A percentile compares a stretch with the other conserved stretches of the same genome.
phyloP scores from a whole-genome alignment of 2,888 invertebrate genomes.

The Yponomeuta cagnagella region DNA sequence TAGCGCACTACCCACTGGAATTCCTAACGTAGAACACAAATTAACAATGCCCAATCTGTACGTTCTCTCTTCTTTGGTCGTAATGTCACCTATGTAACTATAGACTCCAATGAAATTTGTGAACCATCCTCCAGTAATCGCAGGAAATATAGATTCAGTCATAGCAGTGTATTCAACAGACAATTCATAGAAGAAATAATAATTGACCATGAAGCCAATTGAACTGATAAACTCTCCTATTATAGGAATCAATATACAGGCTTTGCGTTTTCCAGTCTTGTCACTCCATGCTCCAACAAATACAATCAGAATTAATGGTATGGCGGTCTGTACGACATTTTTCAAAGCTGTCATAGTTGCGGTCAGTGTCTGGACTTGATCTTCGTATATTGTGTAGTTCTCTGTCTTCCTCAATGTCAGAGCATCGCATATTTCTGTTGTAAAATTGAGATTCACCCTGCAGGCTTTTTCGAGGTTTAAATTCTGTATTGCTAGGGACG shows the following conservation, averaged over 20 bases:
- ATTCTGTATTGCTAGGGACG: conserved; percentile 88
- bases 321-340: conserved; percentile 85
- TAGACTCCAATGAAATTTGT: conserved; percentile 91
- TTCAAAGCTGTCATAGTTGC: conserved; percentile 90
- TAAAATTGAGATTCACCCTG: conserved; percentile 84
- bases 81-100: conserved; percentile 91
- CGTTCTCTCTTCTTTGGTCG: conserved; percentile 86
- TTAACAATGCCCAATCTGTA: conserved; percentile 90
- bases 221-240: conserved; percentile 87
- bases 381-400: conserved; percentile 72
- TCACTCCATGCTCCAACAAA: conserved; percentile 90
- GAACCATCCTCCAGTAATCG: conserved; percentile 89
- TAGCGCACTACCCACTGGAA: conserved; percentile 89
- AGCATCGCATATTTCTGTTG: conserved; percentile 83
- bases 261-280: conserved; percentile 80
- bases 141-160: conserved; percentile 87
- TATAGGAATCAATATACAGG: conserved; percentile 88
- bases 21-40: conserved; percentile 89
- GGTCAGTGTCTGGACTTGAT: conserved; percentile 80
- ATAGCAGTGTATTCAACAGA: conserved; percentile 87
- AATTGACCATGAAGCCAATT: conserved; percentile 84
- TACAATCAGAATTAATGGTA: conserved; percentile 87
- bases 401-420: conserved; percentile 82
- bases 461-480: conserved; percentile 89
- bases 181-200: conserved; percentile 84